These are phyloP conservation scores for Lepidochrysops patricia DNA, from an alignment of 2,888 invertebrate species.

Conservation along the genomic window DNA sequence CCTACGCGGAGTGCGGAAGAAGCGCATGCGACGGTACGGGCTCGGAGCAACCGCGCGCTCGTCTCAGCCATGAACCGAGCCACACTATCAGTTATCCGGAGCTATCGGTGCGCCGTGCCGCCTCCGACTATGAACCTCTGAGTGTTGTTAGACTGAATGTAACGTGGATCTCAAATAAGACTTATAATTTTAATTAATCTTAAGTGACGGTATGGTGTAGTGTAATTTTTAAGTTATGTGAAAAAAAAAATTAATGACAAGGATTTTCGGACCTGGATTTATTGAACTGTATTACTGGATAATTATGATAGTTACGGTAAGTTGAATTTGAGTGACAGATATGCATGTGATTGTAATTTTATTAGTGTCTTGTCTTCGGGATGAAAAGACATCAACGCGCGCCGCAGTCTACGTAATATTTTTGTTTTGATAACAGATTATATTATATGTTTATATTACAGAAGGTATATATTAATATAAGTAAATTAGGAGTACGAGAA, in stretches of 20 bases:
- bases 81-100: constrained; percentile 69
- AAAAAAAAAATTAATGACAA: constrained; percentile 42
- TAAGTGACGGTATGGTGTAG: constrained; percentile 65
- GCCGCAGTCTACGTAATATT: constrained; percentile 22
- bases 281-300: constrained; percentile 37
- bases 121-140: constrained; percentile 55
- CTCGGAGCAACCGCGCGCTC: constrained; percentile 56
- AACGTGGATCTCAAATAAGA: constrained; percentile 73
- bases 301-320: constrained; percentile 48
- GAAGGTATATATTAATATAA: not conserved
- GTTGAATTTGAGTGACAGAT: constrained; percentile 30
- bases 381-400: constrained; percentile 69
- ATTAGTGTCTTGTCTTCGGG: constrained; percentile 25
- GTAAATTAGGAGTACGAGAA: not conserved
- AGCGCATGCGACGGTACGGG: constrained; percentile 58
- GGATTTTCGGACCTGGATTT: constrained; percentile 55
- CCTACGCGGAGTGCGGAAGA: constrained; percentile 60
- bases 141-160: constrained; percentile 60
- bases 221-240: constrained; percentile 56
- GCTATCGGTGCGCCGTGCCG: constrained; percentile 61
- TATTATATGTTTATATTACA: not conserved
- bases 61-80: constrained; percentile 68
- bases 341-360: not conserved
- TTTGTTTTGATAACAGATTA: not conserved
- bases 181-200: constrained; percentile 57